phyloP scores from a whole-genome alignment of 2,113 vertebrate species.

The Acanthisitta chloris region DNA sequence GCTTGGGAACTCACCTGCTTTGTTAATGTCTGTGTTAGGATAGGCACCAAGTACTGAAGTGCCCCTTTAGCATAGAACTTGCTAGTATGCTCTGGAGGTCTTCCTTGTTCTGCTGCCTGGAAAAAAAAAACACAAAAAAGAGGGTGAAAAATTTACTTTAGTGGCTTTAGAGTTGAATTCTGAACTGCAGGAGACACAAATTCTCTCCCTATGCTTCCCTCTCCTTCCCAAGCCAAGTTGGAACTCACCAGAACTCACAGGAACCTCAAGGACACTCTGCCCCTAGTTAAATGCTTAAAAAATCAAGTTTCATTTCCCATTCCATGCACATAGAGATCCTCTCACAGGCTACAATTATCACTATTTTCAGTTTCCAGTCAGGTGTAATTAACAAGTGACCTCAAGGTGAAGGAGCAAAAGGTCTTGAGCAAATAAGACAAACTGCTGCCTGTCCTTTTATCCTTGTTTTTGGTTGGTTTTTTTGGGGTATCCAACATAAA shows the following conservation, averaged over 20 bases:
- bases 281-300: not conserved
- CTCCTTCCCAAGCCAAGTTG: not conserved
- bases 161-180: no score
- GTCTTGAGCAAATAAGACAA: not conserved
- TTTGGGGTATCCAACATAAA: not conserved
- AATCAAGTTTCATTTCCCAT: not conserved
- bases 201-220: not conserved
- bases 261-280: not conserved
- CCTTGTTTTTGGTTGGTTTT: not conserved
- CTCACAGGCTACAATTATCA: not conserved
- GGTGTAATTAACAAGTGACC: not conserved
- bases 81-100: constrained; percentile 97
- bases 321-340: accelerated
- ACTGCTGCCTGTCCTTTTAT: not conserved
- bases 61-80: constrained; percentile 99
- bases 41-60: constrained; percentile 94
- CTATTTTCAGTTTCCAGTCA: not conserved
- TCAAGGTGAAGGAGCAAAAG: not conserved
- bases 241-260: not conserved
- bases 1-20: constrained; percentile 83
- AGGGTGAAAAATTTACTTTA: not conserved
- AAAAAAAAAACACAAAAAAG: not conserved
- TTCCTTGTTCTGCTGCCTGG: constrained; percentile 95
- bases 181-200: accelerated
- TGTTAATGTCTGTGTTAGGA: constrained; percentile 94